phyloP scores from a whole-genome alignment of 2,888 invertebrate species.

The Brachyptera putata region DNA sequence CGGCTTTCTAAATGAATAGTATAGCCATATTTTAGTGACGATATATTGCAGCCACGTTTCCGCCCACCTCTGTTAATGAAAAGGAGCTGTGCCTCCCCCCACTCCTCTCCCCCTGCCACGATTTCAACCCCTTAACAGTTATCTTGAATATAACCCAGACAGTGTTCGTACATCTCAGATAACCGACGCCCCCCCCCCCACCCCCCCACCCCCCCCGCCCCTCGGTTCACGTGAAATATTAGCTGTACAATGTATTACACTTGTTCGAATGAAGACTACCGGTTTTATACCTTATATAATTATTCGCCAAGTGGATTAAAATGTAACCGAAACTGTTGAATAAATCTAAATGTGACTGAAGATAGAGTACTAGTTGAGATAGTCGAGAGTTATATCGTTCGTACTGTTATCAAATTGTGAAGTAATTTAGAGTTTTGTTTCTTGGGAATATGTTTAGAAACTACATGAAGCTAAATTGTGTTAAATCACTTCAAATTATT shows the following conservation, averaged over 20 bases:
- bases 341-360: conserved; percentile 2
- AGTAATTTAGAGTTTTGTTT: no score
- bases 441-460: no score
- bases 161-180: conserved; percentile 21
- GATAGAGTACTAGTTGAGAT: background rate
- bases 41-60: conserved; percentile 27
- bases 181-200: conserved; percentile 11
- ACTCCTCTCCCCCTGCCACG: conserved; percentile 5
- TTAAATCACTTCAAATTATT: no score
- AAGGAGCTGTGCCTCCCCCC: conserved; percentile 14
- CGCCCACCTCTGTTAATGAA: conserved; percentile 25
- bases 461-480: no score
- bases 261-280: conserved; percentile 28
- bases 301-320: conserved; percentile 10
- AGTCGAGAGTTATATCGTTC: background rate
- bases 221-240: conserved; percentile 29
- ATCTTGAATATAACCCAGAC: conserved; percentile 28
- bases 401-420: no score
- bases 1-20: conserved; percentile 34
- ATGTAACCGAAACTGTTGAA: conserved; percentile 15
- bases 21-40: conserved; percentile 32
- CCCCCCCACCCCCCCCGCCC: background rate
- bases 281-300: conserved; percentile 11
- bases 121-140: background rate
- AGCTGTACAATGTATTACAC: conserved; percentile 32